Percentiles rank a stretch among this genome's conserved stretches.
phyloP scores from a whole-genome alignment of 1,140 invertebrate species.

The Paraescarpia echinospica region DNA sequence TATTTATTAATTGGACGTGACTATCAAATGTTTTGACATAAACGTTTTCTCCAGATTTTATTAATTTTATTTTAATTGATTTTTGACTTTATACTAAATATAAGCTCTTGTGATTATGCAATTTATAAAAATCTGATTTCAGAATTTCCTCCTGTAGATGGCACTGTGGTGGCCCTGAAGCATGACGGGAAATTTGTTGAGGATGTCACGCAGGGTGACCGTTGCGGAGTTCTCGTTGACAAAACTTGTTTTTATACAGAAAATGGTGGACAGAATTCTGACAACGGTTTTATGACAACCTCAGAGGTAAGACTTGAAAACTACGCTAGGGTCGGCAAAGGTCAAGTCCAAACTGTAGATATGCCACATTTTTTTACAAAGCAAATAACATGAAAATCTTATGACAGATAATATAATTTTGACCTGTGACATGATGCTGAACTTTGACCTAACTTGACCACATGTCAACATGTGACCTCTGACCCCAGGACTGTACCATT shows the following conservation, averaged over 20 bases:
- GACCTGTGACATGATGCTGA: too few species aligned
- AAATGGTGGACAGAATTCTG: slow-evolving; percentile 97
- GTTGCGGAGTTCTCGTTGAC: slow-evolving; percentile 88
- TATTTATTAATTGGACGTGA: too few species aligned
- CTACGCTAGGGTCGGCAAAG: not conserved
- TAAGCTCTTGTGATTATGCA: not conserved
- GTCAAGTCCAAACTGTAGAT: not conserved
- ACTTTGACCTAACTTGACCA: too few species aligned
- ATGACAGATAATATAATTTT: too few species aligned
- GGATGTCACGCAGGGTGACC: not conserved
- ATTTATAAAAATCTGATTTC: not conserved
- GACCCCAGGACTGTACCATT: slow-evolving; percentile 11
- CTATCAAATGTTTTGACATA: too few species aligned
- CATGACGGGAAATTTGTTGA: slow-evolving; percentile 22
- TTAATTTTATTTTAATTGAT: too few species aligned
- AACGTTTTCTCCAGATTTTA: too few species aligned
- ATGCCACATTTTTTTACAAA: not conserved
- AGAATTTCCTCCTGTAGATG: not conserved
- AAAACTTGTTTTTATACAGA: slow-evolving; percentile 90
- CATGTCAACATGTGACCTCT: slow-evolving; percentile 1
- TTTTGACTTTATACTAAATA: too few species aligned
- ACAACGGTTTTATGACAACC: slow-evolving; percentile 71
- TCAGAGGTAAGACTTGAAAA: not conserved
- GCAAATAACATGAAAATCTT: too few species aligned
- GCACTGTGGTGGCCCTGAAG: slow-evolving; percentile 23